Percentiles rank a stretch among this genome's conserved stretches.
Conservation (phyloP, 2,888 invertebrate species). For the Dioctria linearis region DNA sequence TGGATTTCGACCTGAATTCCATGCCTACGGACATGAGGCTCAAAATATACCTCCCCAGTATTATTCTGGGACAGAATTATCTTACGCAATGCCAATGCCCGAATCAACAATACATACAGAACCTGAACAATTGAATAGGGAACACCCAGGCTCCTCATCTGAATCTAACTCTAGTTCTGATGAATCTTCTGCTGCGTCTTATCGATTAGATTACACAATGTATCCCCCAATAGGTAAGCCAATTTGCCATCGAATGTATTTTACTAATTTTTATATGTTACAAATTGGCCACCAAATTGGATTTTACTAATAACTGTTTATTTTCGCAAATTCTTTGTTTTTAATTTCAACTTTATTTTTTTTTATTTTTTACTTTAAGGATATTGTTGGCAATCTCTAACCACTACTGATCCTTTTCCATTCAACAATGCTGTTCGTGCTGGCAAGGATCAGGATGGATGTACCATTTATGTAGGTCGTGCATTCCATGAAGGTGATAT, state of each 20-base stretch:
- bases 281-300: not conserved
- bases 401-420: slow-evolving; percentile 14
- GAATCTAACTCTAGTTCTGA: slow-evolving; percentile 30
- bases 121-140: not conserved
- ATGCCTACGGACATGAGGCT: slow-evolving; percentile 14
- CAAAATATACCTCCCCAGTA: not conserved
- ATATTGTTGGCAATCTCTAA: slow-evolving; percentile 39
- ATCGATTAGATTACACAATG: slow-evolving; percentile 29
- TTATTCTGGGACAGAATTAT: not conserved
- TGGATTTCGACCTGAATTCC: slow-evolving; percentile 48
- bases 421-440: slow-evolving; percentile 72
- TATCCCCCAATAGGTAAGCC: slow-evolving; percentile 49
- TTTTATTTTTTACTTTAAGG: slow-evolving; percentile 22
- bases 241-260: not conserved
- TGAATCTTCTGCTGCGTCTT: slow-evolving; percentile 11
- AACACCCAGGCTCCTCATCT: slow-evolving; percentile 9
- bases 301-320: not conserved
- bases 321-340: not conserved
- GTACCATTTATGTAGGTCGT: slow-evolving; percentile 82
- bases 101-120: not conserved
- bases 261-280: not conserved
- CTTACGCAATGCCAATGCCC: slow-evolving; percentile 51
- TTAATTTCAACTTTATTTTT: not conserved
- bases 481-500: slow-evolving; percentile 77
- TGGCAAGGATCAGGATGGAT: slow-evolving; percentile 81